A percentile compares a stretch with the other conserved stretches of the same genome.
phyloP scores from a whole-genome alignment of 2,797 vertebrate genomes.

The Avahi laniger region DNA sequence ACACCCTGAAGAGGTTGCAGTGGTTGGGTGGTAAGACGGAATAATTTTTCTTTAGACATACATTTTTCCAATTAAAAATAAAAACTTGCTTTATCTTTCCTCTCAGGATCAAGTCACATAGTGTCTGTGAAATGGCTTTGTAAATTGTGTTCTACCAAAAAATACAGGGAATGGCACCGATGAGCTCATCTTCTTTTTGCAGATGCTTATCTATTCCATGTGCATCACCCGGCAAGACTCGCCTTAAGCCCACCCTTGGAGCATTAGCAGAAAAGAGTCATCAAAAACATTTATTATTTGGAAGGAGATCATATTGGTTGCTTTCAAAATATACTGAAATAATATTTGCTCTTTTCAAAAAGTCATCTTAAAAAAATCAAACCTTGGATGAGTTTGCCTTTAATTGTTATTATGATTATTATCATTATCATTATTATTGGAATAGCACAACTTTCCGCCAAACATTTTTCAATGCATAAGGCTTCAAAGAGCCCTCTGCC shows the following conservation, averaged over 20 bases:
- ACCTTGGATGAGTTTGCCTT: neutral
- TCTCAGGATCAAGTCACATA: neutral
- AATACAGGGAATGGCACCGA: neutral
- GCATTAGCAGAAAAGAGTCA: neutral
- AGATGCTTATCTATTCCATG: neutral
- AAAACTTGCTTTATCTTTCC: neutral
- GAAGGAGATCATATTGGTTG: neutral
- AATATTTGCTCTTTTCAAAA: neutral
- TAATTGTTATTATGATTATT: neutral
- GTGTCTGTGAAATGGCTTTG: neutral
- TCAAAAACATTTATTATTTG: neutral
- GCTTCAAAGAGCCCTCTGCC: neutral
- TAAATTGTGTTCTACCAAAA: neutral
- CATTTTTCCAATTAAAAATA: neutral
- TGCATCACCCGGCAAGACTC: neutral
- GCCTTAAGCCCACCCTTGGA: neutral
- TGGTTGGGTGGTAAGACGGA: neutral
- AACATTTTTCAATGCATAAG: neutral
- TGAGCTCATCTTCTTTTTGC: neutral
- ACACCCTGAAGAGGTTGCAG: neutral
- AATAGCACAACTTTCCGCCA: neutral
- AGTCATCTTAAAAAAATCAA: neutral
- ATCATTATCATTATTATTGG: neutral
- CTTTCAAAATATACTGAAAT: neutral
- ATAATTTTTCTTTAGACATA: neutral